A percentile compares a stretch with the other conserved stretches of the same genome.
phyloP scores from a whole-genome alignment of 1,140 invertebrate genomes.

The Olivierus martensii region DNA sequence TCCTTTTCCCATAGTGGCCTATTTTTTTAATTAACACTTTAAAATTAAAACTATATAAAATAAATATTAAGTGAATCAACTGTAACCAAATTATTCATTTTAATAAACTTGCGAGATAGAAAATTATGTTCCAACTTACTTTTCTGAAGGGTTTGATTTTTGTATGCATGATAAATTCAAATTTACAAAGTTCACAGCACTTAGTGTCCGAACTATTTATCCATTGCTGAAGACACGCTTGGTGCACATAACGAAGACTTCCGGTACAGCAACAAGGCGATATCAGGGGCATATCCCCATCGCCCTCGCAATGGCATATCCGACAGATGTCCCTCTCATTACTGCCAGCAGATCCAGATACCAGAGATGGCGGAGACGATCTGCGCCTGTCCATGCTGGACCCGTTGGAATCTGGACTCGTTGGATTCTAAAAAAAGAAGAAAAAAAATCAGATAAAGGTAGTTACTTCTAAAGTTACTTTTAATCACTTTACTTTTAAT shows the following conservation, averaged over 20 bases:
- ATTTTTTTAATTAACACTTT: no score
- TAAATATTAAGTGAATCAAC: no score
- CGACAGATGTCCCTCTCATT: slow-evolving; percentile 36
- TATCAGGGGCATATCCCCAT: slow-evolving; percentile 63
- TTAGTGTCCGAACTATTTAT: slow-evolving; percentile 86
- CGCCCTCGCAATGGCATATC: slow-evolving; percentile 82
- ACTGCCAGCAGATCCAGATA: slow-evolving; percentile 1
- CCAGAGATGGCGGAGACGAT: slow-evolving; percentile 12
- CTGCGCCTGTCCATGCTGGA: slow-evolving; percentile 8
- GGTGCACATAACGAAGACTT: slow-evolving; percentile 83
- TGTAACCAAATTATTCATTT: no score
- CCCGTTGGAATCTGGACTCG: no score
- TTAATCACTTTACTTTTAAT: no score
- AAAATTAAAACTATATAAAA: no score
- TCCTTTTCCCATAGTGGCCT: no score
- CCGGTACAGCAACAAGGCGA: slow-evolving; percentile 84
- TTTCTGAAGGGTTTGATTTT: slow-evolving; percentile 90
- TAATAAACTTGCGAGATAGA: no score
- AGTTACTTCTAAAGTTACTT: no score
- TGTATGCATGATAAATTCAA: slow-evolving; percentile 89
- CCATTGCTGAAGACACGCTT: slow-evolving; percentile 90
- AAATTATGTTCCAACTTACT: no score
- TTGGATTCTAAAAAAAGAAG: no score
- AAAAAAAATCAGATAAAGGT: no score
- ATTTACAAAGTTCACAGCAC: slow-evolving; percentile 91